These are phyloP conservation scores for Rhingia campestris DNA, from an alignment of 2,888 invertebrate genomes.

Conservation along the genomic window DNA sequence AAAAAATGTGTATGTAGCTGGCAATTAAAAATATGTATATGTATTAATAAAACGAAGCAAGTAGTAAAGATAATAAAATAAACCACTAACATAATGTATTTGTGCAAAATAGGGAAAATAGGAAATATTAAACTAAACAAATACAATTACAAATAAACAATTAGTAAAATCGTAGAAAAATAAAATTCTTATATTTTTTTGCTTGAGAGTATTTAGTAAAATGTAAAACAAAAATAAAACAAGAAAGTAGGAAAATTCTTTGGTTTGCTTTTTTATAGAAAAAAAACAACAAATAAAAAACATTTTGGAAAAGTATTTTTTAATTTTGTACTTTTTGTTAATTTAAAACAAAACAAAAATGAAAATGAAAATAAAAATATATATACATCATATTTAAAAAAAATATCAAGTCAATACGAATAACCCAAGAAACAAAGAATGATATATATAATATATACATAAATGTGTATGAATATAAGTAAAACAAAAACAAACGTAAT, in stretches of 20 bases:
- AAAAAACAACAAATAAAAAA: conserved; percentile 31
- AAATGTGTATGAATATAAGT: neutral
- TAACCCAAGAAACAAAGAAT: conserved; percentile 41
- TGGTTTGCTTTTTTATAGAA: conserved; percentile 62
- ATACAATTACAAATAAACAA: conserved; percentile 16
- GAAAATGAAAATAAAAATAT: conserved; percentile 15
- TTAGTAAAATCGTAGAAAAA: conserved; percentile 36
- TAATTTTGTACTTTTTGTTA: conserved; percentile 69
- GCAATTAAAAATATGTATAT: neutral
- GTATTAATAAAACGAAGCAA: conserved; percentile 22
- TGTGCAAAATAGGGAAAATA: conserved; percentile 53
- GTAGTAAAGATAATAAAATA: conserved; percentile 20
- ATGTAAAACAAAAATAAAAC: conserved; percentile 18
- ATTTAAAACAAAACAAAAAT: conserved; percentile 15
- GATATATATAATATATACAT: conserved; percentile 28
- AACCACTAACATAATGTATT: conserved; percentile 22
- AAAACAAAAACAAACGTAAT: conserved; percentile 36
- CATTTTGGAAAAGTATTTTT: conserved; percentile 69
- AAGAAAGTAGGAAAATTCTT: conserved; percentile 44
- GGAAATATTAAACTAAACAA: conserved; percentile 19
- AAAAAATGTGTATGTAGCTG: neutral
- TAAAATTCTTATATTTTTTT: conserved; percentile 52
- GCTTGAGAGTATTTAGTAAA: conserved; percentile 50
- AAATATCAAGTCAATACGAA: conserved; percentile 47
- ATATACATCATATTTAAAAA: conserved; percentile 31